These are phyloP conservation scores for Papilio polytes DNA, from an alignment of 1,140 invertebrate species.

Conservation along the genomic window DNA sequence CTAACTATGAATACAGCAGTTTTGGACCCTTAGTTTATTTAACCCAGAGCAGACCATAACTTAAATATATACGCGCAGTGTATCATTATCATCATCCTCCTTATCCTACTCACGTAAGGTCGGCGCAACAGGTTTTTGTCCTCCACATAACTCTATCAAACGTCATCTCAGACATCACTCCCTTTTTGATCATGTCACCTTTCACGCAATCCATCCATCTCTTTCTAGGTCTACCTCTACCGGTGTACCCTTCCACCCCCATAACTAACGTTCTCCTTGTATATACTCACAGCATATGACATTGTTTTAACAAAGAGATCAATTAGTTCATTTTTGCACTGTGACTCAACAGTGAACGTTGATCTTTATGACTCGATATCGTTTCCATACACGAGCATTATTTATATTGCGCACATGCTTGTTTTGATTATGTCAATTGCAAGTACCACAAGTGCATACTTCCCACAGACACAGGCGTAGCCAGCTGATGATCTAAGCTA, in stretches of 20 bases:
- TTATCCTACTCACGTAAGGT: too few species aligned
- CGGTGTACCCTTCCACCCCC: too few species aligned
- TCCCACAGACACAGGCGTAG: neutral
- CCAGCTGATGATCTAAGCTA: too few species aligned
- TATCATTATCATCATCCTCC: too few species aligned
- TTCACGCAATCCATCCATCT: too few species aligned
- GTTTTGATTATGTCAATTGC: neutral
- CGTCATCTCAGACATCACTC: too few species aligned
- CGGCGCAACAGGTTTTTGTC: too few species aligned
- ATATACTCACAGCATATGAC: neutral
- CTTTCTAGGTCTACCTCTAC: too few species aligned
- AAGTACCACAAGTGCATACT: neutral
- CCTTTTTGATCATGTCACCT: too few species aligned
- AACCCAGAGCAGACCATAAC: neutral
- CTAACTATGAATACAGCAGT: too few species aligned
- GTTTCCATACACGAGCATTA: neutral
- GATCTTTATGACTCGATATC: constrained; percentile 16
- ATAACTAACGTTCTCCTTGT: too few species aligned
- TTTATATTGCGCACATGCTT: neutral
- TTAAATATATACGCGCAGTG: neutral
- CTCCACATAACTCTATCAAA: too few species aligned
- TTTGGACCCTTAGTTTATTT: neutral
- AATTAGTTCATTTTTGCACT: constrained; percentile 16
- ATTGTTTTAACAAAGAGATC: constrained; percentile 1
- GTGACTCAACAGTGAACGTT: constrained; percentile 21